These are phyloP conservation scores for Malacoctenus gilli DNA, from an alignment of 2,797 vertebrate genomes.

Conservation along the genomic window DNA sequence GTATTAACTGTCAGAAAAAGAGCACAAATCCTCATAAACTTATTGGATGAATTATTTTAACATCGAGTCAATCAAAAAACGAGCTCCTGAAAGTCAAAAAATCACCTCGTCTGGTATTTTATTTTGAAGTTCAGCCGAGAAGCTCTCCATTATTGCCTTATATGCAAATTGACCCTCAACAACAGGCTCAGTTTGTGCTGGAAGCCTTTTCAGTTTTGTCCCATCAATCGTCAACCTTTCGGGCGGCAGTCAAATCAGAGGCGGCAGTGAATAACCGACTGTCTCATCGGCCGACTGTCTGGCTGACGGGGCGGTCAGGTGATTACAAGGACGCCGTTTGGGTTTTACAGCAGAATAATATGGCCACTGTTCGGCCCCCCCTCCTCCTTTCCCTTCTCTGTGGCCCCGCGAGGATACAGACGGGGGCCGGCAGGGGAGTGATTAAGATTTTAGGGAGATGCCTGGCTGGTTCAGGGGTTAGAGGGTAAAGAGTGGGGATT, in stretches of 20 bases:
- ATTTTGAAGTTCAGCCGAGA: background rate
- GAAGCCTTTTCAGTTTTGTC: conserved; percentile 9
- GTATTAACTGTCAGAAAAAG: too few relatives aligned
- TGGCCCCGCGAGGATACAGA: conserved; percentile 48
- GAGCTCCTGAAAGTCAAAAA: background rate
- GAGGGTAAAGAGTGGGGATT: conserved; percentile 83
- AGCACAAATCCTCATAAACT: too few relatives aligned
- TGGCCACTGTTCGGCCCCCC: conserved; percentile 60
- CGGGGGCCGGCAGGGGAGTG: conserved; percentile 67
- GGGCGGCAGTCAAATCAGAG: conserved; percentile 15
- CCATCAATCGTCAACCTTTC: background rate
- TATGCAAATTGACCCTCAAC: background rate
- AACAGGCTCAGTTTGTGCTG: conserved; percentile 2
- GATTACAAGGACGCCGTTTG: conserved; percentile 82
- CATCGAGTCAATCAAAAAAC: too few relatives aligned
- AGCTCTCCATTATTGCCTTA: background rate
- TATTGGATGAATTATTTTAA: too few relatives aligned
- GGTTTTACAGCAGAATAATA: conserved; percentile 78
- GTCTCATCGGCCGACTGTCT: conserved; percentile 48
- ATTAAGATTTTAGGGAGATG: conserved; percentile 81
- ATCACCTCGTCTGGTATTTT: background rate
- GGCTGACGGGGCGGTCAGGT: conserved; percentile 59
- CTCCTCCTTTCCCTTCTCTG: conserved; percentile 57
- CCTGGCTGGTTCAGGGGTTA: conserved; percentile 77
- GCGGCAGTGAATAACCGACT: conserved; percentile 41